Conservation (phyloP, 2,797 vertebrate species). For the Protonibea diacanthus region DNA sequence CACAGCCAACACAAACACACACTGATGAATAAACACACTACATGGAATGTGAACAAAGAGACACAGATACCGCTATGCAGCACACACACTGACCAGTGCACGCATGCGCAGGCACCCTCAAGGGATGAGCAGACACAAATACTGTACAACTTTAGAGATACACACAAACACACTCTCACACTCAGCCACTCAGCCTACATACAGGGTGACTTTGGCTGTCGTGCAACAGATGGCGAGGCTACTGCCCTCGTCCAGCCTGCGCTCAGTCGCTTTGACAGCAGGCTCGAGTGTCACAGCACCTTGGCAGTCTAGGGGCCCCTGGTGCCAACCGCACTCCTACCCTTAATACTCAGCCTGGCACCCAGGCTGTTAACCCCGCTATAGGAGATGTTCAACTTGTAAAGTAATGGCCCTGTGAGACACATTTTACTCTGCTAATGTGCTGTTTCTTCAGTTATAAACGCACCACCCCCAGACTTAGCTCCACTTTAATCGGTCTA, state of each 20-base stretch:
- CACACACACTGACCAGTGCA: slow-evolving; percentile 1
- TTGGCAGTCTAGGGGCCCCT: slow-evolving; percentile 63
- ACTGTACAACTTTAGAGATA: slow-evolving; percentile 1
- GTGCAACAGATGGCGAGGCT: slow-evolving; percentile 79
- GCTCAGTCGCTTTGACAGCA: slow-evolving; percentile 73
- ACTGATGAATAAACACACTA: background rate
- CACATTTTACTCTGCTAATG: slow-evolving; percentile 47
- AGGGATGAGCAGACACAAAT: slow-evolving; percentile 11
- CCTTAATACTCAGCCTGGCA: slow-evolving; percentile 65
- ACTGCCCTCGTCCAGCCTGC: slow-evolving; percentile 66
- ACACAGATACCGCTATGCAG: background rate
- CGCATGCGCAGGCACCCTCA: background rate
- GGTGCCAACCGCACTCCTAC: slow-evolving; percentile 64
- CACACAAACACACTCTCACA: slow-evolving; percentile 14
- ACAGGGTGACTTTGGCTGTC: slow-evolving; percentile 83
- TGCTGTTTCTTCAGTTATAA: slow-evolving; percentile 10
- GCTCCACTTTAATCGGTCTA: background rate
- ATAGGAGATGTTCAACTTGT: slow-evolving; percentile 48
- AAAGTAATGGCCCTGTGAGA: slow-evolving; percentile 36
- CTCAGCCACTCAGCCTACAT: slow-evolving; percentile 47
- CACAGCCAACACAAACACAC: background rate
- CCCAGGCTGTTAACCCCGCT: slow-evolving; percentile 63
- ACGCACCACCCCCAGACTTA: background rate
- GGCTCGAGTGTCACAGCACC: slow-evolving; percentile 60
- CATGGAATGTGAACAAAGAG: background rate